Conservation (phyloP, 2,797 vertebrate genomes). For the Sparus aurata region DNA sequence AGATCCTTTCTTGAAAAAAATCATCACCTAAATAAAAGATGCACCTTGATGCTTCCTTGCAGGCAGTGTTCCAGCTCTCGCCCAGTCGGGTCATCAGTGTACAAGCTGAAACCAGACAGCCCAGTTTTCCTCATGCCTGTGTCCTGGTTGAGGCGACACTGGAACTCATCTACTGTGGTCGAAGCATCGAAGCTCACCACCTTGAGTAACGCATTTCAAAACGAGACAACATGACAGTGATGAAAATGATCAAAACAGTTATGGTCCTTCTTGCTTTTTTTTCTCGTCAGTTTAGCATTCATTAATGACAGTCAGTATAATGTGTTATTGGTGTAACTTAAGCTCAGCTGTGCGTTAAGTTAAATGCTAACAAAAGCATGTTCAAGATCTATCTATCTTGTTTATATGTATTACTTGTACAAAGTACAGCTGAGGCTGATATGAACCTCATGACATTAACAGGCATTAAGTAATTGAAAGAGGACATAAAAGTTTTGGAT, state of each 20-base stretch:
- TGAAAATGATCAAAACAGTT: neutral
- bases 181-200: conserved; percentile 98
- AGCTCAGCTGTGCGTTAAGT: no score
- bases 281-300: no score
- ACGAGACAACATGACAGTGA: neutral
- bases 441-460: no score
- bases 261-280: neutral
- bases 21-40: neutral
- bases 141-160: conserved; percentile 95
- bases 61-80: conserved; percentile 94
- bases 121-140: conserved; percentile 92
- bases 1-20: no score
- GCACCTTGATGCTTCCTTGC: conserved; percentile 94
- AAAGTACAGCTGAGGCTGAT: no score
- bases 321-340: no score
- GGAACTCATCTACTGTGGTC: conserved; percentile 98
- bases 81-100: conserved; percentile 96
- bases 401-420: no score
- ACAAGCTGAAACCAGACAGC: conserved; percentile 94
- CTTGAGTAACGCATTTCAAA: conserved; percentile 69
- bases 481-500: no score
- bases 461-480: no score
- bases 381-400: no score
- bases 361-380: no score
- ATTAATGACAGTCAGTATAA: no score